A percentile compares a stretch with the other conserved stretches of the same genome.
Evolutionary conservation across 2,888 invertebrate species (phyloP).

Genomic region (Anthrax anthrax): DNA sequence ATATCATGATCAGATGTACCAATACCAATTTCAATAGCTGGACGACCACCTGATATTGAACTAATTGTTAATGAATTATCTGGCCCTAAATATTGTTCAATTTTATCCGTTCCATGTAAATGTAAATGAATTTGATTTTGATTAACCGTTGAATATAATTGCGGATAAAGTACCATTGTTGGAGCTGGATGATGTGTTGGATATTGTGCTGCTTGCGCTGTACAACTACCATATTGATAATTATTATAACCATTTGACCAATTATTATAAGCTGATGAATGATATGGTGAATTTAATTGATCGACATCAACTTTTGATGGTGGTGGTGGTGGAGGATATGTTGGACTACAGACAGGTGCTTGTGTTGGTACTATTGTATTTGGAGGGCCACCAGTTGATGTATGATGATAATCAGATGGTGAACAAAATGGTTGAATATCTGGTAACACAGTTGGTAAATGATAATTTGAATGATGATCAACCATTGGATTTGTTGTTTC

Average conservation of each 20-base stretch:
- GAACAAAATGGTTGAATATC: constrained; percentile 39
- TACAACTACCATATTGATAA: constrained; percentile 47
- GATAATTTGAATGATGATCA: constrained; percentile 38
- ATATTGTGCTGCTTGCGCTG: constrained; percentile 22
- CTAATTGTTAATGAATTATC: constrained; percentile 44
- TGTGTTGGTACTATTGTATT: constrained; percentile 20
- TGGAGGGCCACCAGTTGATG: constrained; percentile 17
- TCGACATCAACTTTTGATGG: constrained; percentile 27
- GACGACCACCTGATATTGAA: constrained; percentile 33
- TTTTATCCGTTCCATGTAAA: constrained; percentile 50
- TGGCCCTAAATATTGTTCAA: constrained; percentile 48
- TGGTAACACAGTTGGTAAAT: constrained; percentile 44
- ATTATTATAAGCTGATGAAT: constrained; percentile 27
- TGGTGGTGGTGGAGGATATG: constrained; percentile 20
- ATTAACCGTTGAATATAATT: constrained; percentile 69
- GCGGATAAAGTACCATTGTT: constrained; percentile 62
- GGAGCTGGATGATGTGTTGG: constrained; percentile 33
- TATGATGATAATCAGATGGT: constrained; percentile 34
- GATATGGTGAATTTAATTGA: constrained; percentile 22
- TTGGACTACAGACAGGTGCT: constrained; percentile 21
- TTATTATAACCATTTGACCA: constrained; percentile 53
- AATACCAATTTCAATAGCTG: constrained; percentile 40
- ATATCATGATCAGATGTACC: constrained; percentile 28
- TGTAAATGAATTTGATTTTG: constrained; percentile 78
- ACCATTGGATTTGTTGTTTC: constrained; percentile 24